These are phyloP conservation scores for Macrocentrus cingulum DNA, from an alignment of 1,140 invertebrate species.

Conservation along the genomic window DNA sequence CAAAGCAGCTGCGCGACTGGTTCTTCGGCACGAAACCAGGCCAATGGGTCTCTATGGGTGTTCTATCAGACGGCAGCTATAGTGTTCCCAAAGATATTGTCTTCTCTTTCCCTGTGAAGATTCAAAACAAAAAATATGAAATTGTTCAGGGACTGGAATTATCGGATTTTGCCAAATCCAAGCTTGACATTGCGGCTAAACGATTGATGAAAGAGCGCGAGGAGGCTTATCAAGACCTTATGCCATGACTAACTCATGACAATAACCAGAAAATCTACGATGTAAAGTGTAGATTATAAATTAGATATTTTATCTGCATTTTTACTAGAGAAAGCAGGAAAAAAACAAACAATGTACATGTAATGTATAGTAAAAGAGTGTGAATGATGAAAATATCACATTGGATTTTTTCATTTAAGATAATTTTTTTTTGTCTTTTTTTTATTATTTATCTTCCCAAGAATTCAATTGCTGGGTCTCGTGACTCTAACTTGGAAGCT, in stretches of 20 bases:
- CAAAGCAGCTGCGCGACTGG: slow-evolving; percentile 95
- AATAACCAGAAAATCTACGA: slow-evolving; percentile 5
- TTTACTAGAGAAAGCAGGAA: too few relatives aligned
- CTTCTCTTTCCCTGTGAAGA: slow-evolving; percentile 93
- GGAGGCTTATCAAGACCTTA: slow-evolving; percentile 80
- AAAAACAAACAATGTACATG: too few relatives aligned
- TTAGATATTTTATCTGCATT: too few relatives aligned
- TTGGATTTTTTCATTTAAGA: too few relatives aligned
- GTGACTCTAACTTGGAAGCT: too few relatives aligned
- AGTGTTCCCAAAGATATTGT: slow-evolving; percentile 84
- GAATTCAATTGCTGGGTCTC: too few relatives aligned
- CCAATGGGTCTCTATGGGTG: slow-evolving; percentile 94
- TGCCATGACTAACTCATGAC: slow-evolving; percentile 66
- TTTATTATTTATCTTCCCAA: too few relatives aligned
- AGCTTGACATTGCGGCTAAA: slow-evolving; percentile 84
- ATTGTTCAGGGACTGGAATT: slow-evolving; percentile 84
- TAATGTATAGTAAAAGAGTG: too few relatives aligned
- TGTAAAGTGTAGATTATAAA: slow-evolving; percentile 27
- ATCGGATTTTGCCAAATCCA: slow-evolving; percentile 81
- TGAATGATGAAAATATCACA: too few relatives aligned
- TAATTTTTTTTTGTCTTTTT: too few relatives aligned
- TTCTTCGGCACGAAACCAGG: slow-evolving; percentile 82
- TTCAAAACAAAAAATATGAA: slow-evolving; percentile 77
- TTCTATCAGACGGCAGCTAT: slow-evolving; percentile 97
- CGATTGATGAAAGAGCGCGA: slow-evolving; percentile 88